Conservation (phyloP, 2,888 invertebrate species). For the Ptychoptera contaminata region DNA sequence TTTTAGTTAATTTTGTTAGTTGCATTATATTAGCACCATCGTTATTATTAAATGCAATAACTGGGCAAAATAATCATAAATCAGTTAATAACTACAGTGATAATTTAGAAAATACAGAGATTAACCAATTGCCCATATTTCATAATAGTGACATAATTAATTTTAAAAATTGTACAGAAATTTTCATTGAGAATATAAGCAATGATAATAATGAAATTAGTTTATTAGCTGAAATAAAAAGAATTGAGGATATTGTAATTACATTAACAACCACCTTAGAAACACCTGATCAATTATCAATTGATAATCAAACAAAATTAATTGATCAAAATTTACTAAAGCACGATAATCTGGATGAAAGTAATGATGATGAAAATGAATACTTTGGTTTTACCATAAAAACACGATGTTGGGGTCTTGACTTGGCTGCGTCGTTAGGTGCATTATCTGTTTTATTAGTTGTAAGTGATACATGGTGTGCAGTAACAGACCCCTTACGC, state of each 20-base stretch:
- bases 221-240: too few species aligned
- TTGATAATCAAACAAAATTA: too few species aligned
- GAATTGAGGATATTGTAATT: too few species aligned
- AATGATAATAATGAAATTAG: too few species aligned
- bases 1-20: slow-evolving; percentile 28
- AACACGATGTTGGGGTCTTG: slow-evolving; percentile 27
- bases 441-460: slow-evolving; percentile 28
- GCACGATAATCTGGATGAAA: neutral
- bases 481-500: slow-evolving; percentile 41
- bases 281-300: too few species aligned
- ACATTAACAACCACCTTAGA: too few species aligned
- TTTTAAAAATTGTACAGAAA: too few species aligned
- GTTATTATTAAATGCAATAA: slow-evolving; percentile 17
- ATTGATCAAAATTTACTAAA: neutral
- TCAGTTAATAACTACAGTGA: slow-evolving; percentile 11
- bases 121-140: too few species aligned
- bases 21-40: slow-evolving; percentile 28
- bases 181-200: too few species aligned
- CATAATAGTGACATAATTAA: too few species aligned
- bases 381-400: neutral
- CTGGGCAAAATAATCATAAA: neutral
- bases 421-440: slow-evolving; percentile 27
- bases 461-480: slow-evolving; percentile 40
- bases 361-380: neutral
- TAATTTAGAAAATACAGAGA: neutral